Evolutionary conservation across 2,113 vertebrate species (phyloP), one percentile per base, ranked within the genome.

Genomic region (Silurus asotus): DNA sequence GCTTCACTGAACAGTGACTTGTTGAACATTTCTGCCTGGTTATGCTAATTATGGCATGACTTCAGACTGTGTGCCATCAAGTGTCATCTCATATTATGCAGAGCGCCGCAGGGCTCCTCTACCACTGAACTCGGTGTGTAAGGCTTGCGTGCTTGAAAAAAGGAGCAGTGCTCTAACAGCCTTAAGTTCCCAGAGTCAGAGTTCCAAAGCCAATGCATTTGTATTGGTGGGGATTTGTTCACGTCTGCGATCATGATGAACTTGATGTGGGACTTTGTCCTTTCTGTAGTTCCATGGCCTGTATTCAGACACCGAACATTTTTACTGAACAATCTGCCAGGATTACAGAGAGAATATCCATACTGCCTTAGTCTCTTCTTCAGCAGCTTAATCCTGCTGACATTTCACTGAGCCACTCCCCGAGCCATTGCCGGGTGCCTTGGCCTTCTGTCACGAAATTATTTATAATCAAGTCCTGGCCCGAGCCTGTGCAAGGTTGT

Each of bases 201-300:
- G 8, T 48, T 81, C 53, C 69, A 69, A 89, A 92, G 92, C 90
- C 88, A 91, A 91, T 88, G 92, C 88, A 5, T 93, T 93, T 92
- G 91, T 88, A 90, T 88, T 86, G 91, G 92, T 48, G 23, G 53
- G 90, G 83, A 94, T 92, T 92, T 92, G 88, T 89, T 56, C 89
- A 59, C 85, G 55, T 85, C 75, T 13, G 86, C 23, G 1, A 89
- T 69, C 3, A 90, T 88, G 92, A 94, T 88, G 84, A 91, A 90
- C 91, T 61, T 81, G 84, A 17, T 2, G 23, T 49, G 62, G 56
- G 45, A 49, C 76, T 56, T 45, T 80, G 58, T 85, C 55, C 82
- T 25, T 70, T 28, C 56, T 61, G 65, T 82, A 25, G 25, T 72
- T 14, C 62, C 13, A 45, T 62, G 15, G 45, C 13, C 25, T 65